Base-by-base conservation (phyloP, 1,140 invertebrate species). In the Metaphire vulgaris region DNA sequence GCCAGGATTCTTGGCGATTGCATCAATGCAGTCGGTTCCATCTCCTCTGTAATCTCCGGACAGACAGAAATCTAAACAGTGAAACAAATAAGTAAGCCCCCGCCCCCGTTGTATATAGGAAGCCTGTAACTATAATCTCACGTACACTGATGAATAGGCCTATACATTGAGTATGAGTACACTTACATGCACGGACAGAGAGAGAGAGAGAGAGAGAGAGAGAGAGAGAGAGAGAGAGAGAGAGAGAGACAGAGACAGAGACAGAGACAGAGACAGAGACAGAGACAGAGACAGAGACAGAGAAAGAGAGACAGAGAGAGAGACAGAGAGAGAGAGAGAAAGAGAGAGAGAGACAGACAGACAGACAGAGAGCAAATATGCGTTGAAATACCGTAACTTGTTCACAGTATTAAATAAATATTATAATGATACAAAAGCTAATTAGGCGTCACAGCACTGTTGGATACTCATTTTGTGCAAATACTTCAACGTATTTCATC, bases 1-100 rank as follows among this genome's bases (percentile, higher is more conserved):
- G 1, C 28, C 29, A 21, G 65, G 65, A 16, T 74, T 56, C 1
- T 67, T 33, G n/a, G 72, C 21, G 28, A 41, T 41, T 15, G 28
- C 26, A 26, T 1, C n/a, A 14, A 21, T 21, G 72, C 72, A 74
- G 30, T 74, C 65, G 29, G 31, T 30, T 0, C 26, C 30, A 0
- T 29, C 1, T 14, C 65, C 74, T 56, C 26, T 65, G 56, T 65
- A 67, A 32, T 74, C 74, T 16, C 74, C 74, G n/a, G 28, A 32
- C 2, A 74, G 56, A 33, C 74, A 74, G 65, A 67, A 16, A 68
- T 74, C 74, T 68, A 29, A 16, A 34, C 28, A 21, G 69, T 56
- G 29, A 14, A 21, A 31, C 6, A 16, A 16, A 29, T 32, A 71
- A 14, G 16, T 28, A 31, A 33, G 6, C 33, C 28, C 26, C 33